Base-by-base conservation (phyloP, 1,140 invertebrate genomes). In the Lysiphlebus fabarum region DNA sequence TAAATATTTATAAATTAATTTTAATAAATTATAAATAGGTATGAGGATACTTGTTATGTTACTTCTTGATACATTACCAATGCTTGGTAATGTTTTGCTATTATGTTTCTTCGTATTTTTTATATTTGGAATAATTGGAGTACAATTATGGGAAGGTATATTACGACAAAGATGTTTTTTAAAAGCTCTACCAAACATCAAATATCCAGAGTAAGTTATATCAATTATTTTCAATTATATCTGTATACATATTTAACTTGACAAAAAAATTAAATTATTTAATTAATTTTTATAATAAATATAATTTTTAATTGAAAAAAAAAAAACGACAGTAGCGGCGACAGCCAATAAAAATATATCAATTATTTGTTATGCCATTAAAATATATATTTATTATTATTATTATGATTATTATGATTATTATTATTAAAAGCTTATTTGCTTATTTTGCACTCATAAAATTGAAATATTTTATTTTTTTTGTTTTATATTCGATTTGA, bases 71-170 rank as follows among this genome's bases (percentile, higher is more conserved):
- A 99, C 97, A 3, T 84, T 99, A 58, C 97, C 97, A 1, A 99
- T 99, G 97, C 80, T 99, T 68, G 97, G 97, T 51, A 99, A 99
- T 79, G 98, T 99, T 36, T 83, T 99, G 55, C 84, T 99, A 43
- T 82, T 99, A 43, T 99, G 97, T 82, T 99, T 99, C 84, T 99
- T 99, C 83, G 96, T 99, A 42, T 99, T 99, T 86, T 99, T 99
- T 85, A 99, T 99, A 74, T 99, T 99, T 75, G 97, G 98, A 48
- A 99, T 99, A 71, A 92, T 99, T 61, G 98, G 97, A 1, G 98
- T 99, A 10, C 98, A 99, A 77, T 83, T 99, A 9, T 99, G 98
- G 98, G 93, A 97, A 70, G 97, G 97, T 5, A 91, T 98, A 40
- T 81, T 99, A 40, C 82, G 95, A 56, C 95, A 98, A 74, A 85